A percentile compares a stretch with the other conserved stretches of the same genome.
Conservation (phyloP, 2,888 invertebrate genomes). For the Noctua fimbriata region DNA sequence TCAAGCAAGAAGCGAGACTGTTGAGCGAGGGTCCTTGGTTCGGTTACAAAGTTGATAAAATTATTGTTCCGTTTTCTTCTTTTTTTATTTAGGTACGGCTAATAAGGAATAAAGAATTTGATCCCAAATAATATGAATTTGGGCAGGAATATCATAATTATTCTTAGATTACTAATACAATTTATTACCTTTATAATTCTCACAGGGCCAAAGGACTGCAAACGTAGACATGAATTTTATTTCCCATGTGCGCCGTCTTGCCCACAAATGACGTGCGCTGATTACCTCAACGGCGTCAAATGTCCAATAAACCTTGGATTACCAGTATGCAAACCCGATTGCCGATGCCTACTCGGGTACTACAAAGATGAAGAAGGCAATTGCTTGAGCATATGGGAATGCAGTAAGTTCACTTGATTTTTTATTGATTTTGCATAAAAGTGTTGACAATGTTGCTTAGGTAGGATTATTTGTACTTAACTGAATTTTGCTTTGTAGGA, state of each 20-base stretch:
- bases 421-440: not conserved
- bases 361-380: constrained; percentile 62
- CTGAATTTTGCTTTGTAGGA: constrained; percentile 10
- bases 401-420: constrained; percentile 54
- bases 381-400: constrained; percentile 61
- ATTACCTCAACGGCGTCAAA: constrained; percentile 36
- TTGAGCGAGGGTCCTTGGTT: not conserved
- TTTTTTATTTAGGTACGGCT: not conserved
- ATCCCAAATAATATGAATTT: not conserved
- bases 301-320: not conserved
- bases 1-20: not conserved
- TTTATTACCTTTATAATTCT: not conserved
- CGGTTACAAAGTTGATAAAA: not conserved
- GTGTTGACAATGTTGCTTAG: not conserved
- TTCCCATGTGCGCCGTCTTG: constrained; percentile 39
- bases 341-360: constrained; percentile 62
- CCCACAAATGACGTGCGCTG: constrained; percentile 48
- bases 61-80: not conserved
- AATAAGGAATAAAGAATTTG: not conserved
- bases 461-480: not conserved
- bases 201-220: constrained; percentile 47
- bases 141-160: not conserved
- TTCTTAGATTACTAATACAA: not conserved
- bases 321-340: constrained; percentile 57
- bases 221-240: constrained; percentile 32